phyloP scores from a whole-genome alignment of 92 coral and sea anemone species.

The Epizoanthus stellaris region DNA sequence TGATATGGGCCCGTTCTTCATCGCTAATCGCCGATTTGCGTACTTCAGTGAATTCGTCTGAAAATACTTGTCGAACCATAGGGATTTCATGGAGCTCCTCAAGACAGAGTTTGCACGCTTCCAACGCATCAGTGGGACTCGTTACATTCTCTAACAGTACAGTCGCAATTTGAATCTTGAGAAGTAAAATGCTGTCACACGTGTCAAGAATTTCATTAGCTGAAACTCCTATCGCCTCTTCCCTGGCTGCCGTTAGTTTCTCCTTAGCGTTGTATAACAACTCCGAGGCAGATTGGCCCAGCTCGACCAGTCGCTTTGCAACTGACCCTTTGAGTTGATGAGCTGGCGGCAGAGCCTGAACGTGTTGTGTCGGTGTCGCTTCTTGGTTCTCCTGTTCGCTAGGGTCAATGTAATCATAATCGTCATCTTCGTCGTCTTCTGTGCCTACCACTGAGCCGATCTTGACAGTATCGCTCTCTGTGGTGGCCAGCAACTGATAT shows the following conservation, averaged over 20 bases:
- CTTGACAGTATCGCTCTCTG: slow-evolving; percentile 15
- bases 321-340: background rate
- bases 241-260: slow-evolving; percentile 16
- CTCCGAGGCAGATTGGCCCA: background rate
- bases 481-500: slow-evolving; percentile 8
- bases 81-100: slow-evolving; percentile 52
- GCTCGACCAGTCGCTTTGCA: background rate
- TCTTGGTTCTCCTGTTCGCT: background rate
- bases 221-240: slow-evolving; percentile 21
- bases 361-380: background rate
- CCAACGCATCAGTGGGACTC: slow-evolving; percentile 25
- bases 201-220: slow-evolving; percentile 36
- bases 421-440: slow-evolving; percentile 38
- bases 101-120: slow-evolving; percentile 33
- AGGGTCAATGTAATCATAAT: slow-evolving; percentile 22
- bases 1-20: slow-evolving; percentile 20
- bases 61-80: slow-evolving; percentile 34
- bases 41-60: slow-evolving; percentile 27
- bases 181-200: slow-evolving; percentile 49
- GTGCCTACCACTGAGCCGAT: background rate
- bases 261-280: slow-evolving; percentile 17
- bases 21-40: background rate
- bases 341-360: background rate
- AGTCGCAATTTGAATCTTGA: slow-evolving; percentile 51
- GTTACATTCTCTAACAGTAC: slow-evolving; percentile 43